Base-by-base conservation (phyloP, 1,140 invertebrate genomes). In the Laupala kohalensis region DNA sequence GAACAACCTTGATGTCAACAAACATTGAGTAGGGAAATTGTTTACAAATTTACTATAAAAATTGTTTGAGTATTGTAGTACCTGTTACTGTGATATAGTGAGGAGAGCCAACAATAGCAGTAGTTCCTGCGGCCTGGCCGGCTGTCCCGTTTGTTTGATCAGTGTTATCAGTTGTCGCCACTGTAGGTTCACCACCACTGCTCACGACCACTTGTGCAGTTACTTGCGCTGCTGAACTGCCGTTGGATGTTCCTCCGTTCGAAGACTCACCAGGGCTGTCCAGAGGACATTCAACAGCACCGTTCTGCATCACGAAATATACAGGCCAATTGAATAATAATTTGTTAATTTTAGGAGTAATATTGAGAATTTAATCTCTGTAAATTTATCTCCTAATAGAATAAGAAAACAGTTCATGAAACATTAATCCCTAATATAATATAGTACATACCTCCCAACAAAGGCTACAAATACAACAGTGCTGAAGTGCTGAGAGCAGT, bases 61-160 rank as follows among this genome's bases (percentile, higher is more conserved):
- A 65, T 65, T 26, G 9, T 15, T 26, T 23, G 23, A 53, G 37
- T n/a, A n/a, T n/a, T n/a, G 24, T 9, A 23, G 62, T 78, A 84
- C 83, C 83, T 78, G 83, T 83, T 68, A 84, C 83, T 69, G 83
- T 84, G 67, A 84, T 84, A 70, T 83, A 84, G 71, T 84, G 83
- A 15, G 83, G 81, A 23, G 83, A 83, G 68, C 80, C 81, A 4
- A 77, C 76, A 26, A 76, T 75, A 25, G 75, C 69, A 19, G 71
- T 28, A 19, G 71, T 27, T 27, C 68, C 65, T 13, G 69, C 65
- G 9, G 71, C 69, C 24, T 64, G 30, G 66, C 29, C 26, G 70
- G 13, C 69, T 71, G 69, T 62, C 13, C 30, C 70, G 70, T 67
- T 27, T 53, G 37, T 53, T 53, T 69, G 69, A 27, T 63, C 71